Evolutionary conservation across 2,888 invertebrate species (phyloP), one percentile per base, ranked within the genome.

Genomic region (Alentia gelatinosa): DNA sequence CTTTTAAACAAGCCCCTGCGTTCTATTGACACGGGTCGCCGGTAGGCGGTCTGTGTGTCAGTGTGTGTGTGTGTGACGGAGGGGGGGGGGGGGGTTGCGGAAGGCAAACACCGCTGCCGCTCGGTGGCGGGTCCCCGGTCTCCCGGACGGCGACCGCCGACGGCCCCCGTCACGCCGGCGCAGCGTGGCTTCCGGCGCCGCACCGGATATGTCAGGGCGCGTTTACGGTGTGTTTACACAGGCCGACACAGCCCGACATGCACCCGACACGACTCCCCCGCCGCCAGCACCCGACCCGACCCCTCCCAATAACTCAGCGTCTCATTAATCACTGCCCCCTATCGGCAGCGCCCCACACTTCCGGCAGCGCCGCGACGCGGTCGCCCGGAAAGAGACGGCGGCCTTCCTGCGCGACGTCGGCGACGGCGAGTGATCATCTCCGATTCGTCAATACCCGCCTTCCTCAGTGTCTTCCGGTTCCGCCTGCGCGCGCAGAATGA

Each of bases 381-480:
- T 39, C 79, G 37, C 35, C 79, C 79, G 79, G 79, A 79, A 79
- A 79, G 23, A 79, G 79, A 23, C 39, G 37, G 23, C 37, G 79
- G 15, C 23, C 79, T 79, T 79, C 79, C 79, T 79, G 79, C 79
- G 79, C 37, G 79, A 79, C 37, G 79, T 39, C 79, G 79, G 79
- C 30, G 79, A 39, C 39, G 79, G 37, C 79, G 79, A 79, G 79
- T 79, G 79, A 79, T 79, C 79, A 79, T 79, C 79, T 79, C 79
- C 79, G 79, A 79, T 79, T 79, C 37, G 79, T 79, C 79, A 79
- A 79, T 79, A 37, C 35, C 79, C 79, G 79, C n/a, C 79, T 39
- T 74, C 79, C 79, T 35, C 37, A 39, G 37, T 23, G 37, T 37
- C 79, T 79, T 37, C 39, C 37, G 35, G 79, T 79, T 79, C 79